Conservation (phyloP, 2,797 vertebrate genomes). For the Coluber constrictor region DNA sequence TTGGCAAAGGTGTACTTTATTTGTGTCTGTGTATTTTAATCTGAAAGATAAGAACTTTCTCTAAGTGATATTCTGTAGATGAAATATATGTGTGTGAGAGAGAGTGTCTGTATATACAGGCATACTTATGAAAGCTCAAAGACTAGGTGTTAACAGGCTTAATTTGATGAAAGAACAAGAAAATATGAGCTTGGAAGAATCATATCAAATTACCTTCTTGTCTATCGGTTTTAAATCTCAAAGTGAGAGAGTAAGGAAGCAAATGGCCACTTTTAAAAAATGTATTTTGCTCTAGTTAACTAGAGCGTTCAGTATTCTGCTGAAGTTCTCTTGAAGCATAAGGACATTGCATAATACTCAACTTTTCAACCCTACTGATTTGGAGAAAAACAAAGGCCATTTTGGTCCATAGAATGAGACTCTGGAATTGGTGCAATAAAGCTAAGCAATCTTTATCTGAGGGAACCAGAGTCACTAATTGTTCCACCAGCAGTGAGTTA, state of each 20-base stretch:
- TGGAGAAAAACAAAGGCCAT: not conserved
- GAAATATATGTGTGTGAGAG: not conserved
- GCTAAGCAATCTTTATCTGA: not conserved
- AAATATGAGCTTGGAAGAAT: not conserved
- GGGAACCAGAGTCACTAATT: not conserved
- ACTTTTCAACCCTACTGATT: not conserved
- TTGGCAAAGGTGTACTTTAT: not conserved
- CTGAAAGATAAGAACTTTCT: not conserved
- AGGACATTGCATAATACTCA: not conserved
- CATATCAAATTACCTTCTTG: not conserved
- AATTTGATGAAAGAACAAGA: not conserved
- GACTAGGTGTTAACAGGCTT: not conserved
- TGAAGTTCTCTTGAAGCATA: not conserved
- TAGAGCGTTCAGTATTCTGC: not conserved
- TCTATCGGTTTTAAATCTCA: not conserved
- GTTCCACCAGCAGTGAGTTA: not conserved
- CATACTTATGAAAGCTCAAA: not conserved
- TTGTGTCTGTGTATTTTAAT: not conserved
- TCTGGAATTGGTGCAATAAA: not conserved
- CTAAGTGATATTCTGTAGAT: not conserved
- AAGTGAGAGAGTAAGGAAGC: not conserved
- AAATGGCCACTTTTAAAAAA: not conserved
- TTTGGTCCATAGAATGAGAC: not conserved
- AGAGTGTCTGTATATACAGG: not conserved
- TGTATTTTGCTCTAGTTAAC: not conserved